phyloP scores from a whole-genome alignment of 1,140 invertebrate species.

The Drosophila novamexicana region DNA sequence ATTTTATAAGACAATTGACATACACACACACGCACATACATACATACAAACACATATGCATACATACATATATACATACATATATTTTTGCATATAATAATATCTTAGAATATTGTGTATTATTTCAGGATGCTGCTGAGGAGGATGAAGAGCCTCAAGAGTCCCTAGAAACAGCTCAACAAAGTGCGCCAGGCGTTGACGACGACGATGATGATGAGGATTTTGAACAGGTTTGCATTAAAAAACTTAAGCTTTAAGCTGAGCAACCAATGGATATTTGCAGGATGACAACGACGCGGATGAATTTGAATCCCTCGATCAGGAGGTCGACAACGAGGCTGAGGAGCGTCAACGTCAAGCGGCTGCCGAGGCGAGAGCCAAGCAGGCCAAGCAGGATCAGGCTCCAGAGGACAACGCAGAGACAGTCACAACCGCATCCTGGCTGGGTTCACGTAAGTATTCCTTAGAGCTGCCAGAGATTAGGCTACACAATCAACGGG shows the following conservation, averaged over 20 bases:
- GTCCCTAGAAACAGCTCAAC: constrained; percentile 39
- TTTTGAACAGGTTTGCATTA: constrained; percentile 42
- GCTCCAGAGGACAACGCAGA: constrained; percentile 49
- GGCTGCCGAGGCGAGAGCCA: constrained; percentile 41
- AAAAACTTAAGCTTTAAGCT: neutral
- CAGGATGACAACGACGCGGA: constrained; percentile 50
- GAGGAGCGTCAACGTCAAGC: constrained; percentile 65
- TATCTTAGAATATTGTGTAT: neutral
- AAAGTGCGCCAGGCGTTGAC: constrained; percentile 36
- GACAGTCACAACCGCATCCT: constrained; percentile 79
- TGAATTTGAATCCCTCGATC: constrained; percentile 76
- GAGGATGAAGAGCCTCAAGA: constrained; percentile 47
- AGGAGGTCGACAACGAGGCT: constrained; percentile 82
- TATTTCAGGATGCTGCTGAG: constrained; percentile 32
- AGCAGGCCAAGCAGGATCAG: constrained; percentile 25
- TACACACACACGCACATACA: too few relatives aligned
- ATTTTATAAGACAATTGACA: too few relatives aligned
- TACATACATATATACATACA: too few relatives aligned
- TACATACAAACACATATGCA: too few relatives aligned
- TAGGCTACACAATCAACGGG: constrained; percentile 45
- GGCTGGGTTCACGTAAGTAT: constrained; percentile 81
- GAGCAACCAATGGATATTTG: neutral
- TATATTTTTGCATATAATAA: too few relatives aligned
- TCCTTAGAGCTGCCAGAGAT: neutral
- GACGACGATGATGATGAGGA: constrained; percentile 57